A percentile compares a stretch with the other conserved stretches of the same genome.
Evolutionary conservation across 53 echinoderm and acorn worm genomes (phyloP).

Genomic region (Holothuria leucospilota): DNA sequence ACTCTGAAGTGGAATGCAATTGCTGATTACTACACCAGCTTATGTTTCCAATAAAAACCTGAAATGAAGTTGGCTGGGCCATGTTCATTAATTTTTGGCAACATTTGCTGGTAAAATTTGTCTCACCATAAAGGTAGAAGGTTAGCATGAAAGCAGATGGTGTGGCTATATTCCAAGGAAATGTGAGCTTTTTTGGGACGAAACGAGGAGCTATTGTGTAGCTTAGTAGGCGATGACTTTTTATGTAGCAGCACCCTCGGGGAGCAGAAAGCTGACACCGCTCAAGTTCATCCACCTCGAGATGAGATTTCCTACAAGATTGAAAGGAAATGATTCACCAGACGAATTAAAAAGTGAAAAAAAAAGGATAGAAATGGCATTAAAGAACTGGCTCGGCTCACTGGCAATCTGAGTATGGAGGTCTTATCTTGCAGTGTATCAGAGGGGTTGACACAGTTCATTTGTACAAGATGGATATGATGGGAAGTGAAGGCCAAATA

Average conservation of each 20-base stretch:
- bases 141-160: slow-evolving; percentile 33
- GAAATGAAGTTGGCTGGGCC: no score
- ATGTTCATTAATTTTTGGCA: no score
- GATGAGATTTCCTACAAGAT: slow-evolving; percentile 10
- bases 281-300: slow-evolving; percentile 42
- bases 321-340: slow-evolving; percentile 45
- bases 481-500: no score
- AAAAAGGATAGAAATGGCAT: slow-evolving; percentile 30
- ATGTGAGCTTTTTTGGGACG: slow-evolving; percentile 26
- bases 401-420: not conserved
- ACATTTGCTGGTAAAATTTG: no score
- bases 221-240: slow-evolving; percentile 27
- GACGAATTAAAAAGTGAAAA: slow-evolving; percentile 36
- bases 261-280: slow-evolving; percentile 44
- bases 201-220: slow-evolving; percentile 19
- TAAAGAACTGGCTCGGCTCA: not conserved
- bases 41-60: no score
- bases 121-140: no score
- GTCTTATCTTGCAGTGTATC: not conserved
- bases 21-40: no score
- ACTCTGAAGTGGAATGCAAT: no score
- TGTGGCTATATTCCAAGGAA: slow-evolving; percentile 20
- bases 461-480: no score
- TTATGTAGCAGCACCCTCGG: slow-evolving; percentile 31
- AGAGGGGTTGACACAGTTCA: no score